Evolutionary conservation across 2,113 vertebrate genomes (phyloP), one percentile per base, ranked within the genome.

Genomic region (Carollia perspicillata): DNA sequence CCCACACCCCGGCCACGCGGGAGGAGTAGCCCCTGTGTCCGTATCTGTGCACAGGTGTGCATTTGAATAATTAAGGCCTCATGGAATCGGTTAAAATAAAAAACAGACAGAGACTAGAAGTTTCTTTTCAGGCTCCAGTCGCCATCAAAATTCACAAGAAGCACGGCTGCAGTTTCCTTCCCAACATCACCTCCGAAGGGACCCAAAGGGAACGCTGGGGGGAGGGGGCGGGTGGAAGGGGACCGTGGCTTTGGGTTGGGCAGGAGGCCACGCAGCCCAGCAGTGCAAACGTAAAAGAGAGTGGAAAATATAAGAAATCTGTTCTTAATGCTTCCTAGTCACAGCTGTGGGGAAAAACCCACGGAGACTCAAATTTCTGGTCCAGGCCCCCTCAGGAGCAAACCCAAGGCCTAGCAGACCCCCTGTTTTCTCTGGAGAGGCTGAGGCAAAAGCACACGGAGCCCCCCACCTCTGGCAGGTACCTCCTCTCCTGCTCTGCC

Each of bases 31-130:
- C 55, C 16, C 3, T 53, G 33, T 4, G 2, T 7, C 8, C 30
- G 6, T 13, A 6, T 8, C 0, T 74, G 40, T n/a, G 8, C n/a
- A 5, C 17, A 1, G 14, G 13, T 26, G 1, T 28, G 12, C 30
- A 0, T 6, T 58, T 47, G 28, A 75, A 79, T 35, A 11, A 28
- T 8, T 7, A 49, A 83, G 28, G 4, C 51, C 66, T 63, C 44
- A 4, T 11, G 14, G 42, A n/a, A n/a, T 68, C 40, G 22, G 47
- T 60, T 60, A 74, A 84, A 81, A 47, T 4, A 68, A 53, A 66
- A 35, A 40, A 65, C 1, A 35, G 13, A 22, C 7, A 16, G 26
- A 49, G 75, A 84, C 44, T 16, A 55, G 8, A 81, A 18, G 5
- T 60, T 53, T 13, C 22, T 75, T 88, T 40, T 44, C 65, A 80